Evolutionary conservation across 2,888 invertebrate genomes (phyloP).

Genomic region (Cheilosia grossa): DNA sequence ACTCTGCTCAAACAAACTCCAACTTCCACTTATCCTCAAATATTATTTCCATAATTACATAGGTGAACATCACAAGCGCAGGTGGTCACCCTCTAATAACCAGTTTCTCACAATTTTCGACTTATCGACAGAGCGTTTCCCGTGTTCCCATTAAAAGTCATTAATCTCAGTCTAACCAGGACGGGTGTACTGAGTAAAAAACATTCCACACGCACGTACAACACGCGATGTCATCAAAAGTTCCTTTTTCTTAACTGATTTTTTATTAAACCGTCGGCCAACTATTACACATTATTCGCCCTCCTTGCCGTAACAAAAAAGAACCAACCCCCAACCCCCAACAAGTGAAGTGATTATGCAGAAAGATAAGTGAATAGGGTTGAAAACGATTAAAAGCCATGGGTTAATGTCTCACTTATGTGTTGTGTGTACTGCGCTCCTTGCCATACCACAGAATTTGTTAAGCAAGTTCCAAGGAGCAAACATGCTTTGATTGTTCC

Average conservation of each 20-base stretch:
- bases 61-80: neutral
- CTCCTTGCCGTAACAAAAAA: neutral
- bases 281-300: slow-evolving; percentile 2
- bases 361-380: slow-evolving; percentile 47
- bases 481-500: slow-evolving; percentile 15
- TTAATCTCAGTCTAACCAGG: slow-evolving; percentile 35
- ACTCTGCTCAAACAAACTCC: no score
- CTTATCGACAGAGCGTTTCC: slow-evolving; percentile 18
- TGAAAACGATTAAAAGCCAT: slow-evolving; percentile 56
- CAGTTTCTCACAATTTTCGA: neutral
- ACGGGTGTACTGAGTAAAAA: neutral
- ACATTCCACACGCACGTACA: slow-evolving; percentile 1
- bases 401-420: slow-evolving; percentile 56
- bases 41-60: no score
- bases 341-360: slow-evolving; percentile 41
- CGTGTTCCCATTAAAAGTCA: neutral
- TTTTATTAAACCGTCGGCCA: neutral
- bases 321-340: neutral
- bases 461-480: neutral
- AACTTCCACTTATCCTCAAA: no score
- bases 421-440: neutral
- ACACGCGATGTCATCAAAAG: slow-evolving; percentile 16
- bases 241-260: neutral
- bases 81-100: neutral
- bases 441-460: neutral